Conservation (phyloP, 2,797 vertebrate species). For the Girardinus metallicus region DNA sequence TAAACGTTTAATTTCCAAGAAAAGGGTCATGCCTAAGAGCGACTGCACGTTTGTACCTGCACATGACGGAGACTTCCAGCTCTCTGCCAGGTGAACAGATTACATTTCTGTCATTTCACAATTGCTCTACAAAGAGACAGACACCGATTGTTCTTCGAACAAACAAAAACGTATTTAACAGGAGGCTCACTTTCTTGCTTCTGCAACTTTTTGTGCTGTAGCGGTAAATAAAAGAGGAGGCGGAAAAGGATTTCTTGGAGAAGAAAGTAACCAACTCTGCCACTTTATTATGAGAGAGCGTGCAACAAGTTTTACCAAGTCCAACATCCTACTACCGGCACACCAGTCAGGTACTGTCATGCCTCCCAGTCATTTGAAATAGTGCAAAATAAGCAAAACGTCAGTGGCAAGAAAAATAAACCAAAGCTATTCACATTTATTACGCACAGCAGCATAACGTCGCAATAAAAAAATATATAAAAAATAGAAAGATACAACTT, state of each 20-base stretch:
- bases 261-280: background rate
- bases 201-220: background rate
- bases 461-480: too few species aligned
- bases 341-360: constrained; percentile 25
- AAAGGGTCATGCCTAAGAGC: constrained; percentile 10
- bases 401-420: background rate
- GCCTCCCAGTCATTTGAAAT: constrained; percentile 3
- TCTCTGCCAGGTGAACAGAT: constrained; percentile 20
- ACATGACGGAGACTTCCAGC: constrained; percentile 18
- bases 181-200: constrained; percentile 11
- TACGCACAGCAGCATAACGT: background rate
- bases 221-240: background rate
- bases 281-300: constrained; percentile 22
- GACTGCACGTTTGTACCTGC: constrained; percentile 41
- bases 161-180: background rate
- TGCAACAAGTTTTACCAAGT: constrained; percentile 53
- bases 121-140: constrained; percentile 22
- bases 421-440: background rate
- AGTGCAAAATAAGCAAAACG: background rate
- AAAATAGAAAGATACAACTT: too few species aligned
- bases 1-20: constrained; percentile 17
- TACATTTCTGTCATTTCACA: constrained; percentile 14
- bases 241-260: background rate
- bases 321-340: constrained; percentile 5
- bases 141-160: background rate